Percentiles rank a stretch among this genome's conserved stretches.
phyloP scores from a whole-genome alignment of 2,113 vertebrate genomes.

The Oncorhynchus clarkii region DNA sequence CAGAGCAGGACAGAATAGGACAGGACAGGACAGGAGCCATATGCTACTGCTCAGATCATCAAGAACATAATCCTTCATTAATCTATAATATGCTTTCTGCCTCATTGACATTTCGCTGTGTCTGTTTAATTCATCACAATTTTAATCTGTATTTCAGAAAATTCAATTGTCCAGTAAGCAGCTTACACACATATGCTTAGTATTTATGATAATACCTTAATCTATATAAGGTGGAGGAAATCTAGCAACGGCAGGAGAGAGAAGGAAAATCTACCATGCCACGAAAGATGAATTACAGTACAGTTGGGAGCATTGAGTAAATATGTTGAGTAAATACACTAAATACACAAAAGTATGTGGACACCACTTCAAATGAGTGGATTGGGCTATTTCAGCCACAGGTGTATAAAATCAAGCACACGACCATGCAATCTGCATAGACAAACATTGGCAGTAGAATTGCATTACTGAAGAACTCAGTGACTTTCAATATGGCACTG shows the following conservation, averaged over 20 bases:
- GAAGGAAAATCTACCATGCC: background rate
- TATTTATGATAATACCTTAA: conserved; percentile 13
- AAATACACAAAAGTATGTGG: too few relatives aligned
- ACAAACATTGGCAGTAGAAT: too few relatives aligned
- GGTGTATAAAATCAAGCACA: too few relatives aligned
- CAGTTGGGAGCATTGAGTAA: background rate
- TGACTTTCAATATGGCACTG: too few relatives aligned
- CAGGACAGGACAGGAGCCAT: background rate
- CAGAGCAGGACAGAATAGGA: background rate
- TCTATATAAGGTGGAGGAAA: conserved; percentile 4
- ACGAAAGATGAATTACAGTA: background rate
- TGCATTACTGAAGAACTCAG: too few relatives aligned
- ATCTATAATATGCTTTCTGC: conserved; percentile 31
- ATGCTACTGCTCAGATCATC: conserved; percentile 1
- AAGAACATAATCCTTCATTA: conserved; percentile 15
- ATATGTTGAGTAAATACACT: background rate
- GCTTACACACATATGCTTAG: conserved; percentile 23
- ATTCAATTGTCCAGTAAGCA: conserved; percentile 30
- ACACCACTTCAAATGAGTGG: too few relatives aligned
- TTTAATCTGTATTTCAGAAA: conserved; percentile 35
- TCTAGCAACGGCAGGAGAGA: background rate
- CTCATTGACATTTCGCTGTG: conserved; percentile 1
- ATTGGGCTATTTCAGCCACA: too few relatives aligned
- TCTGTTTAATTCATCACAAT: conserved; percentile 27
- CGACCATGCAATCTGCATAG: too few relatives aligned